phyloP scores from a whole-genome alignment of 2,888 invertebrate genomes.

The Boloria selene region DNA sequence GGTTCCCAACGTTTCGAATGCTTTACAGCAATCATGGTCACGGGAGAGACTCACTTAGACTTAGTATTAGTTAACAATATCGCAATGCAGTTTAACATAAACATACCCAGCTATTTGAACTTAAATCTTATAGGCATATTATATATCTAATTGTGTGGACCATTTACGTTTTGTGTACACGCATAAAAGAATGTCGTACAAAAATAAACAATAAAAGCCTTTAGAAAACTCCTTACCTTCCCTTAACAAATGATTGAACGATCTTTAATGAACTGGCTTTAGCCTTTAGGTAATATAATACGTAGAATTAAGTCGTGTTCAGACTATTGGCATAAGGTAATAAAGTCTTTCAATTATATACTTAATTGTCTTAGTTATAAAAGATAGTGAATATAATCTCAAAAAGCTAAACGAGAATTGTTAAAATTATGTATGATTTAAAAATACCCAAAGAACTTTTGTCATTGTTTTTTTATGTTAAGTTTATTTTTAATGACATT shows the following conservation, averaged over 20 bases:
- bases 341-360: slow-evolving; percentile 50
- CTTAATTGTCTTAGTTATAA: slow-evolving; percentile 46
- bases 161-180: slow-evolving; percentile 30
- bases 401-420: slow-evolving; percentile 15
- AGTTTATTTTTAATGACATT: too few relatives aligned
- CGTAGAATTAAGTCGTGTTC: slow-evolving; percentile 55
- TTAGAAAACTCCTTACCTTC: slow-evolving; percentile 46
- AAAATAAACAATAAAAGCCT: slow-evolving; percentile 44
- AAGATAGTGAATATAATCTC: slow-evolving; percentile 40
- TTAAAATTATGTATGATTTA: slow-evolving; percentile 7
- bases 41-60: too few relatives aligned
- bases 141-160: slow-evolving; percentile 32
- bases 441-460: slow-evolving; percentile 4
- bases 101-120: background rate
- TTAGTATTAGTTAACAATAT: background rate
- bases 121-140: slow-evolving; percentile 24
- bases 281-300: slow-evolving; percentile 65
- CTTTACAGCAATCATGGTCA: too few relatives aligned
- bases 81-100: background rate
- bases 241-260: slow-evolving; percentile 69
- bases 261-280: slow-evolving; percentile 67
- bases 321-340: slow-evolving; percentile 47
- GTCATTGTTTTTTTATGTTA: background rate
- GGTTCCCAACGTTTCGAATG: too few relatives aligned
- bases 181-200: slow-evolving; percentile 42